Conservation (phyloP, 2,797 vertebrate genomes). For the Acomys russatus region DNA sequence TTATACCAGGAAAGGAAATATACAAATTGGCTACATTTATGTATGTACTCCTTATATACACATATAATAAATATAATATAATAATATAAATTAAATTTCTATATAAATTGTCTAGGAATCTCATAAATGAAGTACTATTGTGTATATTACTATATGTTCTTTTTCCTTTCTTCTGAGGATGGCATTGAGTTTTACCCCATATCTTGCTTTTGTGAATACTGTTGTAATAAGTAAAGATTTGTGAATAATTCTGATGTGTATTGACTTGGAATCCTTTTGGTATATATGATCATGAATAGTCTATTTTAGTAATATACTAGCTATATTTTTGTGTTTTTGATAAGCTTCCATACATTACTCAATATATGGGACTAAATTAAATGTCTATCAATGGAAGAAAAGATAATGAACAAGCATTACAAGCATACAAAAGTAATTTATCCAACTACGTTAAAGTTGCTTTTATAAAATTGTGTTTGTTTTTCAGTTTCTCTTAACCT, state of each 20-base stretch:
- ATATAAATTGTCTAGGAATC: background rate
- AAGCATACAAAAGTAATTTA: background rate
- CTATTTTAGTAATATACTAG: background rate
- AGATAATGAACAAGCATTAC: too few species aligned
- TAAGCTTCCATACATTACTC: background rate
- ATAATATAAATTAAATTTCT: background rate
- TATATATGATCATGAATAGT: background rate
- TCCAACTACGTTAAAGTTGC: too few species aligned
- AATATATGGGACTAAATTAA: background rate
- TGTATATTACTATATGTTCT: background rate
- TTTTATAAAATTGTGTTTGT: too few species aligned
- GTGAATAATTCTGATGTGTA: background rate
- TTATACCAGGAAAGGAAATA: background rate
- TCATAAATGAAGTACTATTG: background rate
- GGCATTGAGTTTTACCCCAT: background rate
- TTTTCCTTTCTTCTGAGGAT: background rate
- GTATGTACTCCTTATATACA: too few species aligned
- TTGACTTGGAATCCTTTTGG: background rate
- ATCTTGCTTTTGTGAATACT: background rate
- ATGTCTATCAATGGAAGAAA: background rate
- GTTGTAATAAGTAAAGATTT: background rate
- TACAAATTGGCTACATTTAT: background rate
- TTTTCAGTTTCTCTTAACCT: too few species aligned
- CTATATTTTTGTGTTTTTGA: background rate
- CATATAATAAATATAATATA: background rate